A percentile compares a stretch with the other conserved stretches of the same genome.
Conservation (phyloP, 2,797 vertebrate species). For the Smutsia temminckii region DNA sequence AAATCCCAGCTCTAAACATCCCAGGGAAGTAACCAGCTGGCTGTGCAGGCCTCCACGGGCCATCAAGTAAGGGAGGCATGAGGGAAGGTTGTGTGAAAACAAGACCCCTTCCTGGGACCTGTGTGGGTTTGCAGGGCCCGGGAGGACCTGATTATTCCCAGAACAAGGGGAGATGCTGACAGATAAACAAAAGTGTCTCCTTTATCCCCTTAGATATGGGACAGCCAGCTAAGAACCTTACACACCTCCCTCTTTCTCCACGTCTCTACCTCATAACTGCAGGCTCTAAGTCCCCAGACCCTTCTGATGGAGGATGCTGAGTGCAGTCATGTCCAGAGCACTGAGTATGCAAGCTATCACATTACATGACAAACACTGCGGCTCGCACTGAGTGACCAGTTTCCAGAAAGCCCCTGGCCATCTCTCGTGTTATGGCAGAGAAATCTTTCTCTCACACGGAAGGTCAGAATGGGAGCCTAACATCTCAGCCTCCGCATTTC, state of each 20-base stretch:
- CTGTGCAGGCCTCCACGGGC: fast-evolving
- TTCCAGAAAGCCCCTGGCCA: background rate
- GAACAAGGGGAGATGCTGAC: background rate
- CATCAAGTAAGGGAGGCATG: fast-evolving
- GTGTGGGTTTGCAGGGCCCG: background rate
- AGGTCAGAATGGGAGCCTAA: background rate
- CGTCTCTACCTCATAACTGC: background rate
- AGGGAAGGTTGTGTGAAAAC: fast-evolving
- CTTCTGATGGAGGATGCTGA: background rate
- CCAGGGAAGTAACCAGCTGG: background rate
- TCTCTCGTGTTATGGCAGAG: background rate
- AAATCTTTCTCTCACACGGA: background rate
- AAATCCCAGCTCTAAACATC: background rate
- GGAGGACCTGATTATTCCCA: background rate
- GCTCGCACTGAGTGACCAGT: background rate
- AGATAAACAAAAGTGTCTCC: too few species aligned
- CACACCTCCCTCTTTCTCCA: fast-evolving
- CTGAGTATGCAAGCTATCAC: background rate
- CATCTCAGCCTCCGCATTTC: too few species aligned
- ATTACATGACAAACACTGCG: background rate
- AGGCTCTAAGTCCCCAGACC: background rate
- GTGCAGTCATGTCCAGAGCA: background rate
- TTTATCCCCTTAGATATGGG: fast-evolving
- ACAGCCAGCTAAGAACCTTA: background rate
- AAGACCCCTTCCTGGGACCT: background rate